Base-by-base conservation (phyloP, 23 tunicate species). In the Ciona savignyi region DNA sequence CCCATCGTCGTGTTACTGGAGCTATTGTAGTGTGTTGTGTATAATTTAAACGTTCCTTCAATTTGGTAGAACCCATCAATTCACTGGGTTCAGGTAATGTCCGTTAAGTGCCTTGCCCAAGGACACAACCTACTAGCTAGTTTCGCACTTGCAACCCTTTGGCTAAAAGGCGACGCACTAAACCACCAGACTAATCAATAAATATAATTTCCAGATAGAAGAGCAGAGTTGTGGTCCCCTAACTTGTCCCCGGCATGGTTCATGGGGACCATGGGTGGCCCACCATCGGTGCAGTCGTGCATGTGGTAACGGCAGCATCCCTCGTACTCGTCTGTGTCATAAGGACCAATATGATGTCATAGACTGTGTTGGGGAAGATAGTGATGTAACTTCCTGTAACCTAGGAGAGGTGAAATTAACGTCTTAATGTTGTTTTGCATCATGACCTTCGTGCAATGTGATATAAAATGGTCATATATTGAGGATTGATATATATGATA, bases 251-350 rank as follows among this genome's bases (percentile, higher is more conserved):
- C 26, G 28, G 29, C 28, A 33, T 33, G 86, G 81, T 19, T 20
- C 21, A 0, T 86, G 95, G 95, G 33, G 86, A 0, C 3, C 70
- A 1, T 87, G 95, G 95, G 29, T 69, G 29, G 11, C 74, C 24
- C 56, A 28, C 9, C 56, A 69, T 29, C 65, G 34, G 15, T 87
- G 95, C 62, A 81, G 78, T 71, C 42, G 26, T 25, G 30, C 95
- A 6, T 87, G 95, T 63, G 95, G 95, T 15, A 65, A 63, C 20
- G 95, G 95, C 0, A 28, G 29, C 4, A 49, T 75, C 1, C 23
- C 25, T 1, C 31, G 80, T 62, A 42, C 29, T 0, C 48, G 95
- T 4, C 23, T 20, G 0, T 87, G 95, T 34, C 26, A 23, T 0
- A 72, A 70, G n/a, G 65, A 72, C 25, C 0, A n/a, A 0, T 70